Conservation (phyloP, 2,888 invertebrate genomes). For the Ryuthela nishihirai region DNA sequence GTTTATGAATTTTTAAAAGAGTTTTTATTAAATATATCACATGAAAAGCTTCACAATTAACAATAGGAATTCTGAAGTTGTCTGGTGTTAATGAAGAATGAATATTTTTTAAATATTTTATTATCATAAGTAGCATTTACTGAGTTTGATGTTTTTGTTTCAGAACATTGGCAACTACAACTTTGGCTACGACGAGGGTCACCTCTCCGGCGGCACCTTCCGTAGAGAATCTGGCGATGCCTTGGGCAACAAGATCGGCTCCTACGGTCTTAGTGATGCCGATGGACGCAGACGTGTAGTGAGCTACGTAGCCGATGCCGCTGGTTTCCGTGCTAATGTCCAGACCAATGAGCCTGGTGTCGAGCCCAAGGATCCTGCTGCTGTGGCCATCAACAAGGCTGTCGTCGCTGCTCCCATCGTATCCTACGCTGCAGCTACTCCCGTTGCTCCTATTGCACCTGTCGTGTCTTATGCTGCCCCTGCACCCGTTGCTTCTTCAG, state of each 20-base stretch:
- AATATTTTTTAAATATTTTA: too few relatives aligned
- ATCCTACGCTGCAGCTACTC: conserved; percentile 4
- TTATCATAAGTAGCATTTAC: too few relatives aligned
- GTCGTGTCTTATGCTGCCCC: too few relatives aligned
- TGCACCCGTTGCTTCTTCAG: too few relatives aligned
- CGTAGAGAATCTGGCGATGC: conserved; percentile 35
- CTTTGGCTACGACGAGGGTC: conserved; percentile 40
- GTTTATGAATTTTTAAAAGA: too few relatives aligned
- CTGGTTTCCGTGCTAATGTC: conserved; percentile 37
- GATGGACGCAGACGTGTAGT: conserved; percentile 38
- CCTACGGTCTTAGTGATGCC: conserved; percentile 32
- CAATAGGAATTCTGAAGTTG: too few relatives aligned
- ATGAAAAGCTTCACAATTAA: too few relatives aligned
- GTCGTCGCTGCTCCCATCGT: conserved; percentile 9
- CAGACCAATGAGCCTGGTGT: conserved; percentile 37
- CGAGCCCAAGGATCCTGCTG: conserved; percentile 4
- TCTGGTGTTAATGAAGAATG: too few relatives aligned
- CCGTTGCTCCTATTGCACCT: too few relatives aligned
- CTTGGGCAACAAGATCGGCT: conserved; percentile 28
- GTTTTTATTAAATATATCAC: too few relatives aligned
- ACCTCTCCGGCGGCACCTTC: conserved; percentile 37
- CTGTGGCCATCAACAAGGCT: conserved; percentile 2
- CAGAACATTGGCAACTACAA: conserved; percentile 38
- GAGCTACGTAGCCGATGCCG: conserved; percentile 38
- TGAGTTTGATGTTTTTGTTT: too few relatives aligned